Base-by-base conservation (phyloP, 2,888 invertebrate species). In the Hanleya hanleyi region DNA sequence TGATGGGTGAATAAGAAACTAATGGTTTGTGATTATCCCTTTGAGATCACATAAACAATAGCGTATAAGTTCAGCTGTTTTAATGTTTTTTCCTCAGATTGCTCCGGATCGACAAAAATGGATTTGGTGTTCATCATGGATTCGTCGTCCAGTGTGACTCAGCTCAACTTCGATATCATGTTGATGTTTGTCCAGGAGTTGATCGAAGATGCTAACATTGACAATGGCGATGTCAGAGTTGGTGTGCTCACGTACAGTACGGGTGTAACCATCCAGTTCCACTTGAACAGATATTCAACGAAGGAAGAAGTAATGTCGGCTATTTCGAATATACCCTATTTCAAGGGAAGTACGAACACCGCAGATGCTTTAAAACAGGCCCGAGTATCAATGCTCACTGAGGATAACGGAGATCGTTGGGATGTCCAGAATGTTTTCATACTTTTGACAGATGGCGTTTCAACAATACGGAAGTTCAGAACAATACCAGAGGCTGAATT, bases 261-360 rank as follows among this genome's bases (percentile, higher is more conserved):
- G 6, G 38, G 49, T n/a, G 74, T 74, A 26, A 47, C 26, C 37
- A 73, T 80, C 2, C 74, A 69, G 7, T 72, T 81, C 65, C 37
- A 79, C 38, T 73, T 81, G 47, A 75, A 72, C 36, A 65, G 57
- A 18, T 80, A 73, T 74, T 49, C 37, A 2, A 49, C 64, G 33
- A 79, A 74, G 1, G 47, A 36, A 12, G 37, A 29, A 5, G 64
- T 81, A 1, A 26, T 77, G 38, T 77, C 79, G 41, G 81, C 77
- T 62, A 57, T 81, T 36, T 47, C 6, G 29, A 70, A 22, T 57
- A 22, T 82, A 2, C 69, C 70, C 2, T 87, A 86, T 50, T 77
- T 80, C 47, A 85, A 86, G 67, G 87, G 87, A 26, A 82, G 79
- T 50, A 86, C 87, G 0, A 78, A 87, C 71, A 87, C 86, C 12